Base-by-base conservation (phyloP, 2,113 vertebrate species). In the Copsychus sechellarum region DNA sequence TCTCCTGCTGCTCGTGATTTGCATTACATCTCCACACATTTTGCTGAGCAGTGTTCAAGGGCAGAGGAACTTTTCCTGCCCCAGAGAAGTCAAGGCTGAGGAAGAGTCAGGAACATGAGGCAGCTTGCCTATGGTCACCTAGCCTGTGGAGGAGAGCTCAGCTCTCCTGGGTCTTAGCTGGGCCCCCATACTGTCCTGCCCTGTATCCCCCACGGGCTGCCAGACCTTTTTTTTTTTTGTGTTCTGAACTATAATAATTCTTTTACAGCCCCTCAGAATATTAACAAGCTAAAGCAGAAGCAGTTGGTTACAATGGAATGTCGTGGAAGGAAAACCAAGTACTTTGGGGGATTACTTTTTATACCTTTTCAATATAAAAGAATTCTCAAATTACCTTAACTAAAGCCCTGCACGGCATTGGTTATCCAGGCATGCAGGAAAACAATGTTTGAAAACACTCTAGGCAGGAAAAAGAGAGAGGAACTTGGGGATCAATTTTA, bases 321-420 rank as follows among this genome's bases (percentile, higher is more conserved):
- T 89, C 36, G 18, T n/a, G 82, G 73, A 93, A 88, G 51, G 22
- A 65, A 94, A 95, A 96, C 71, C 72, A 88, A 57, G 66, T 88
- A 71, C 93, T 90, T 50, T 14, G 71, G 88, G 45, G 90, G 73
- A 91, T 94, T 95, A 92, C 31, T 83, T 96, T 84, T 93, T 80
- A 92, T 92, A 88, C 34, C 15, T 91, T 96, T 95, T 90, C 87
- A 93, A 66, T 96, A 81, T 74, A 88, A 69, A 92, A 50, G 50
- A 92, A 92, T 77, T 88, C 93, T 95, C 67, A 94, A 82, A 95
- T 96, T 92, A 83, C 91, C 73, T 96, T 73, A 94, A 86, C 47
- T 74, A 70, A 93, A 93, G 76, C 90, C 50, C 71, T 69, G 60
- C 62, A 74, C 26, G 62, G 22, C 62, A 60, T 76, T 23, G 7